Conservation (phyloP, 2,113 vertebrate genomes). For the Carollia perspicillata region DNA sequence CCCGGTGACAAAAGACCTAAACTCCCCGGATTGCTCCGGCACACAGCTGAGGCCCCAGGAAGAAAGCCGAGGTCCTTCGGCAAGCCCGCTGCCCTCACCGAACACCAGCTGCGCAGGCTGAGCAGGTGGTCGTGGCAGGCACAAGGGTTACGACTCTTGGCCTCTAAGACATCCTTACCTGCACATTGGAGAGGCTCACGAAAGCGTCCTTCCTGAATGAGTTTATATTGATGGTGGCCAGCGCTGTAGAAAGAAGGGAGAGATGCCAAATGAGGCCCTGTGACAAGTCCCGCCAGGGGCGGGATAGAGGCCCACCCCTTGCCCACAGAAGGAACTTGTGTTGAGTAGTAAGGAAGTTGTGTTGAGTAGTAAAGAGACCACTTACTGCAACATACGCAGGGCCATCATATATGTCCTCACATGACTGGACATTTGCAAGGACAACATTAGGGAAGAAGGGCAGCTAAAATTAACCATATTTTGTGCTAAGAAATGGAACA, state of each 20-base stretch:
- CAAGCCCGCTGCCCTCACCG: background rate
- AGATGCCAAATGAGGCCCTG: background rate
- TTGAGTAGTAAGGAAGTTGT: too few relatives aligned
- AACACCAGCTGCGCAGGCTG: background rate
- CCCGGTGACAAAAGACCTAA: background rate
- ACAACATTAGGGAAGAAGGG: background rate
- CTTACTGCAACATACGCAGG: background rate
- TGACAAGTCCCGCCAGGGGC: background rate
- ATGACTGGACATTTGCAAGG: background rate
- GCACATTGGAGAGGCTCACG: background rate
- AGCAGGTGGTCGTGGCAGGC: background rate
- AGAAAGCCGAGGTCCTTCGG: fast-evolving
- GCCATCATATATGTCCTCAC: background rate
- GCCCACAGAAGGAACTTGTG: background rate
- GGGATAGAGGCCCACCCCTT: background rate
- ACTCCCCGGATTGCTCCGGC: background rate
- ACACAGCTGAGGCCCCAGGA: background rate
- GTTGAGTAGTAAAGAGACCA: too few relatives aligned
- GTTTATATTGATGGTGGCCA: slow-evolving; percentile 43
- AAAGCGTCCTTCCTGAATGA: background rate
- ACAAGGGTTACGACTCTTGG: background rate
- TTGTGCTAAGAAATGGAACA: background rate
- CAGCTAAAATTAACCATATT: background rate
- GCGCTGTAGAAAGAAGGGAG: background rate
- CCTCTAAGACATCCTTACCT: slow-evolving; percentile 39